A percentile compares a stretch with the other conserved stretches of the same genome.
Evolutionary conservation across 1,140 invertebrate species (phyloP).

Genomic region (Conus ventricosus): DNA sequence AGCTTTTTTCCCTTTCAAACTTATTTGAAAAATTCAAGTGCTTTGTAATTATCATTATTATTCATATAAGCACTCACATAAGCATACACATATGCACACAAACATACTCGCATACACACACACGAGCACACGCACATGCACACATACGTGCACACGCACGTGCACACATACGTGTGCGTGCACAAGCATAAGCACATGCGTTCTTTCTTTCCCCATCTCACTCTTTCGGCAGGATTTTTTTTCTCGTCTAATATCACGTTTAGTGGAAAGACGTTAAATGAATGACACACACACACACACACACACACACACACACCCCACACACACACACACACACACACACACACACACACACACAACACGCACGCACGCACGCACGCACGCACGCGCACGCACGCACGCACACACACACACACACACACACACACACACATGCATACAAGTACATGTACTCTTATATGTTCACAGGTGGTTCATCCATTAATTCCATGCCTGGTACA

Average conservation of each 20-base stretch:
- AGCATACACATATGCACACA: neutral
- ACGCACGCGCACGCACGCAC: neutral
- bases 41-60: too few species aligned
- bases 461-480: too few species aligned
- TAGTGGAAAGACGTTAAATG: too few species aligned
- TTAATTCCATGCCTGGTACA: too few species aligned
- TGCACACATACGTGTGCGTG: neutral
- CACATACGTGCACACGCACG: neutral
- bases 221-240: too few species aligned
- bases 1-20: too few species aligned
- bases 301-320: conserved; percentile 23
- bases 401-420: neutral
- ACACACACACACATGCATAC: neutral
- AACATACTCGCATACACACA: neutral
- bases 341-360: neutral
- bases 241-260: too few species aligned
- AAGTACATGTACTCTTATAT: neutral
- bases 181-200: neutral
- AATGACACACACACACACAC: conserved; percentile 79
- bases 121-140: neutral
- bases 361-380: neutral
- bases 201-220: too few species aligned
- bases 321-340: neutral
- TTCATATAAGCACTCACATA: too few species aligned
- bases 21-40: too few species aligned